phyloP scores from a whole-genome alignment of 1,140 invertebrate genomes.

The Mizuhopecten yessoensis region DNA sequence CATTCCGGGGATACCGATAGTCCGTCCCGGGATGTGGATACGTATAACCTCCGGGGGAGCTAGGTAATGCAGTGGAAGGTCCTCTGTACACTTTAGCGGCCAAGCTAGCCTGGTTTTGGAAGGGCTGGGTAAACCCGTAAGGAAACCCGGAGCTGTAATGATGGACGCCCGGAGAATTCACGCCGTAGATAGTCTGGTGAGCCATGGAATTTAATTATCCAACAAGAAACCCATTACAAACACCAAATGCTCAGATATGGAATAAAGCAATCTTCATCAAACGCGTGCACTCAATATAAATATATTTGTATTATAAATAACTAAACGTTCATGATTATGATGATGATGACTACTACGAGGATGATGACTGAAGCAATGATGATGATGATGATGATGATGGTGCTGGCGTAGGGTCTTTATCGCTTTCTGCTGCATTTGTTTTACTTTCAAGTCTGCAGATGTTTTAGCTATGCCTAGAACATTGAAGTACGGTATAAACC shows the following conservation, averaged over 20 bases:
- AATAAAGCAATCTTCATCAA: slow-evolving; percentile 33
- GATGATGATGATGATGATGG: slow-evolving; percentile 17
- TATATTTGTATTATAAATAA: slow-evolving; percentile 36
- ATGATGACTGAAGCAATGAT: slow-evolving; percentile 33
- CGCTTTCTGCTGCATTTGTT: slow-evolving; percentile 25
- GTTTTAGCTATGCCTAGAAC: neutral
- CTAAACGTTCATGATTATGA: neutral
- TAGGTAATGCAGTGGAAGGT: neutral
- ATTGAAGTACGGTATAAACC: slow-evolving; percentile 7
- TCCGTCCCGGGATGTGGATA: neutral
- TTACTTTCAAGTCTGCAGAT: slow-evolving; percentile 15
- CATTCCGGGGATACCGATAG: slow-evolving; percentile 21
- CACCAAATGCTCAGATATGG: neutral
- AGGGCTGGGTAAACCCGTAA: neutral
- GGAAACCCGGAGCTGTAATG: neutral
- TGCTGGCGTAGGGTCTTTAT: neutral
- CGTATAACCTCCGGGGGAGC: neutral
- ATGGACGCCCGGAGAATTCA: slow-evolving; percentile 22
- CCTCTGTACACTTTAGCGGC: neutral
- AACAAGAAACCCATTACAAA: neutral
- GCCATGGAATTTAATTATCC: slow-evolving; percentile 38
- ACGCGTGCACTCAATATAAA: slow-evolving; percentile 2
- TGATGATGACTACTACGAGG: slow-evolving; percentile 16
- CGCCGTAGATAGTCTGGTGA: slow-evolving; percentile 36
- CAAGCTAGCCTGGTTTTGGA: slow-evolving; percentile 9